Evolutionary conservation across 2,888 invertebrate species (phyloP).

Genomic region (Atherix ibis): DNA sequence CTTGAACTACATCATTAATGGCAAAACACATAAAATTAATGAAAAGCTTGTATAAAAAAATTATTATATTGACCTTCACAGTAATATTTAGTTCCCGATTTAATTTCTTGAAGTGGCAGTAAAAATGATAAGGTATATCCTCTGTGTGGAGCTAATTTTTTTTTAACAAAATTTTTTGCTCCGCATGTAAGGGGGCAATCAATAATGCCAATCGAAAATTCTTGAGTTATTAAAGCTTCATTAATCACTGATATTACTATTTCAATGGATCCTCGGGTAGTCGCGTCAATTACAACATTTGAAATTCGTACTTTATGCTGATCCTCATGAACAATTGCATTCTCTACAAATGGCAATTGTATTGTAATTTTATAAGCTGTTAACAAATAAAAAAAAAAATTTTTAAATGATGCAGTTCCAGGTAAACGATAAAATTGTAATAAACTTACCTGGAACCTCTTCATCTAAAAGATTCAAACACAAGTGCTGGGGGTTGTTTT

Average conservation of each 20-base stretch:
- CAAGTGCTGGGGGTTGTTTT: conserved; percentile 14
- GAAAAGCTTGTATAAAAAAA: not conserved
- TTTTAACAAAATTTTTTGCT: conserved; percentile 15
- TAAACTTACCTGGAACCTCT: conserved; percentile 21
- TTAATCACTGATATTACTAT: conserved; percentile 20
- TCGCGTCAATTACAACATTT: conserved; percentile 21
- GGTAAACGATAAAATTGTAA: no score
- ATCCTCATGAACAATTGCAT: conserved; percentile 14
- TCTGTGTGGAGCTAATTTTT: conserved; percentile 17
- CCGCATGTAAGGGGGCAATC: conserved; percentile 17
- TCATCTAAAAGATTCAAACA: conserved; percentile 22
- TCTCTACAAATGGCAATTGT: conserved; percentile 23
- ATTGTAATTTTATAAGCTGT: conserved; percentile 20
- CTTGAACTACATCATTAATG: conserved; percentile 11
- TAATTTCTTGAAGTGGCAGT: conserved; percentile 17
- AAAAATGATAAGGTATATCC: conserved; percentile 19
- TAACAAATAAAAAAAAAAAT: no score
- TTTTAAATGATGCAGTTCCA: no score
- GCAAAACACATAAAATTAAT: not conserved
- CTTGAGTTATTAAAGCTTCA: conserved; percentile 15
- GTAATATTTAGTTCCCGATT: conserved; percentile 12
- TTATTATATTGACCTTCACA: conserved; percentile 18
- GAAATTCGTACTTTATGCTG: conserved; percentile 16
- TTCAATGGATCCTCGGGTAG: conserved; percentile 20
- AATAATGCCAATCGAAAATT: conserved; percentile 17